Percentiles rank a stretch among this genome's conserved stretches.
Conservation (phyloP, 1,140 invertebrate genomes). For the Aleiodes sp. region DNA sequence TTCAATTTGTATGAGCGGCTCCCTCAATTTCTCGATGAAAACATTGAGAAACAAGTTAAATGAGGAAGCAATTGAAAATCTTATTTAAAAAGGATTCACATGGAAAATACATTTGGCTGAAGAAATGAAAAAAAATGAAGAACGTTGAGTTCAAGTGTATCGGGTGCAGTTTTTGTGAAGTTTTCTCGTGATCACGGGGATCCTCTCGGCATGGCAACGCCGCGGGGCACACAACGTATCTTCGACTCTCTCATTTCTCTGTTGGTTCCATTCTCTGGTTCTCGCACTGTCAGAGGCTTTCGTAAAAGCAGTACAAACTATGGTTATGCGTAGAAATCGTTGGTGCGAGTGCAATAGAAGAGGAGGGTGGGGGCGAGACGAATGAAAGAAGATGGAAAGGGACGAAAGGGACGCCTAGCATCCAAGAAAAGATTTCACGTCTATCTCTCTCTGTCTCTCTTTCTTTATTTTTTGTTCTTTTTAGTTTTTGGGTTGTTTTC, state of each 20-base stretch:
- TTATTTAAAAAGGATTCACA: no score
- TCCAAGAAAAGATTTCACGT: constrained; percentile 28
- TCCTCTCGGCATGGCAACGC: constrained; percentile 52
- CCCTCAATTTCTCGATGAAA: neutral
- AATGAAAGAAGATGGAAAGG: constrained; percentile 18
- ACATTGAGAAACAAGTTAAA: no score
- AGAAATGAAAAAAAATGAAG: constrained; percentile 32
- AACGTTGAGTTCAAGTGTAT: constrained; percentile 14
- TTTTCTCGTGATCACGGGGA: constrained; percentile 43
- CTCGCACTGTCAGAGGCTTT: neutral
- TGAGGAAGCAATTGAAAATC: no score
- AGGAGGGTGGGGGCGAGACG: constrained; percentile 8
- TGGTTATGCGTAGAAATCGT: no score
- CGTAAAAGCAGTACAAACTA: neutral
- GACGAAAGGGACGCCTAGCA: neutral
- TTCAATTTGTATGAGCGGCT: neutral
- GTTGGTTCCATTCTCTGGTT: neutral
- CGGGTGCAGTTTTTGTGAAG: constrained; percentile 45
- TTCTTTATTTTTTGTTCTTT: constrained; percentile 15
- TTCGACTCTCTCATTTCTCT: neutral
- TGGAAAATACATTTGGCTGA: neutral
- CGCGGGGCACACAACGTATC: constrained; percentile 38
- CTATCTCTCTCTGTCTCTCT: neutral
- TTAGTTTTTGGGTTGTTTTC: constrained; percentile 22
- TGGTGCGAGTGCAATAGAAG: constrained; percentile 26